A percentile compares a stretch with the other conserved stretches of the same genome.
Evolutionary conservation across 2,797 vertebrate genomes (phyloP).

Genomic region (Neomorphus geoffroyi): DNA sequence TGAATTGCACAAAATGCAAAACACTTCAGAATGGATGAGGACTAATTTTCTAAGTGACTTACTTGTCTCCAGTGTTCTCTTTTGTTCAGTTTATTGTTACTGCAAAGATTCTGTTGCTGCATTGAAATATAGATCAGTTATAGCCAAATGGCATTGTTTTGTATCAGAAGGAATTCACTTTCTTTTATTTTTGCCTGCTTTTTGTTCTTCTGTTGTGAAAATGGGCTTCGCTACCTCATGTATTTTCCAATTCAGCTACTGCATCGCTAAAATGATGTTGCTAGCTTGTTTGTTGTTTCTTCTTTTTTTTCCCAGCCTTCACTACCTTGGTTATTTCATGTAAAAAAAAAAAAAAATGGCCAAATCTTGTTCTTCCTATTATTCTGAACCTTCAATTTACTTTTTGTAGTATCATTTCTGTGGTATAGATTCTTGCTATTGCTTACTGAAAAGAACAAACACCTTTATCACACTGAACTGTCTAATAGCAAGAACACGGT

Average conservation of each 20-base stretch:
- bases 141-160: not conserved
- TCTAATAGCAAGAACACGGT: not conserved
- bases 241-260: not conserved
- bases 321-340: not conserved
- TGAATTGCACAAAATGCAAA: slow-evolving; percentile 10
- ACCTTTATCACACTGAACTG: not conserved
- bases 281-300: not conserved
- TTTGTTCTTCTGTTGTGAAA: not conserved
- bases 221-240: not conserved
- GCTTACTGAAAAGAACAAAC: not conserved
- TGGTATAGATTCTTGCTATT: not conserved
- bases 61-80: not conserved
- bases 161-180: not conserved
- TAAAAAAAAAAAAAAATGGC: not conserved
- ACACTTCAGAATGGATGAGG: not conserved
- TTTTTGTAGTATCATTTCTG: not conserved
- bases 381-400: not conserved
- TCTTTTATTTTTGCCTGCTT: not conserved
- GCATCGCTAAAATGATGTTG: not conserved
- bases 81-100: not conserved
- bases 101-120: not conserved
- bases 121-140: not conserved
- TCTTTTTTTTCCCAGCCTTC: not conserved
- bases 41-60: slow-evolving; percentile 49
- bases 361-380: not conserved